phyloP scores from a whole-genome alignment of 2,113 vertebrate genomes.

The Calonectris borealis region DNA sequence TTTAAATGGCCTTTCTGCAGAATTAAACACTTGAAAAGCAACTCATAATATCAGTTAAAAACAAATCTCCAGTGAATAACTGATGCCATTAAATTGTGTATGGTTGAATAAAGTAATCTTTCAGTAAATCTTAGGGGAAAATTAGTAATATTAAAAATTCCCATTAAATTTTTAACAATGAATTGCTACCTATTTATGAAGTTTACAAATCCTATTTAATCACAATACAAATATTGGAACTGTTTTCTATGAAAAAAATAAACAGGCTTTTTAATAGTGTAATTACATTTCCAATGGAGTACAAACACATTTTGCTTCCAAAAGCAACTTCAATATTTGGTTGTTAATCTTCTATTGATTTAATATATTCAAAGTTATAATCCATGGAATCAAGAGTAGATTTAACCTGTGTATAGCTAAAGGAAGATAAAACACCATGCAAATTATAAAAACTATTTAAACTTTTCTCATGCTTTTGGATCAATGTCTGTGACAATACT shows the following conservation, averaged over 20 bases:
- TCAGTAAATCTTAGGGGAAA: not conserved
- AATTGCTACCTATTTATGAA: not conserved
- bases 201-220: not conserved
- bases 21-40: not conserved
- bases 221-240: not conserved
- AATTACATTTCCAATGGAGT: not conserved
- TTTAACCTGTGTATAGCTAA: not conserved
- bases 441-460: not conserved
- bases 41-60: not conserved
- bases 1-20: not conserved
- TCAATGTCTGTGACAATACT: not conserved
- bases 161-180: not conserved
- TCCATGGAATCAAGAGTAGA: not conserved
- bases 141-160: not conserved
- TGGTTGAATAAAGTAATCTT: not conserved
- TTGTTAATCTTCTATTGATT: not conserved
- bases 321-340: not conserved
- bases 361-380: not conserved
- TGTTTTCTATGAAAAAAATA: not conserved
- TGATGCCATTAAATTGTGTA: not conserved
- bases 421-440: not conserved
- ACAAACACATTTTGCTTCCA: not conserved
- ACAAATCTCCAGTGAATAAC: not conserved
- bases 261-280: not conserved
- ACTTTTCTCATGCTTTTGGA: not conserved